Evolutionary conservation across 2,113 vertebrate species (phyloP).

Genomic region (Poecile atricapillus): DNA sequence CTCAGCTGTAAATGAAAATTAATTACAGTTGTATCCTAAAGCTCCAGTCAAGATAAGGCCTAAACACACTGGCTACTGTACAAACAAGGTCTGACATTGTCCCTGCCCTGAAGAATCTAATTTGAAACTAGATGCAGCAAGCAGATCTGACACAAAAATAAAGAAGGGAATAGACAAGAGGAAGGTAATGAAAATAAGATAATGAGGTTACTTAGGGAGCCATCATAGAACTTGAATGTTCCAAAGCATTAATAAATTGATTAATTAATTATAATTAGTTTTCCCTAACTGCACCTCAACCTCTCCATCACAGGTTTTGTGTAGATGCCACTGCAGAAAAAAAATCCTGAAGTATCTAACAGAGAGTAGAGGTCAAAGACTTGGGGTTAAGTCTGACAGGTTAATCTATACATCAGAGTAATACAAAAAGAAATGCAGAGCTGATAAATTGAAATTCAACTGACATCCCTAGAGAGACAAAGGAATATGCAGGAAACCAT

Average conservation of each 20-base stretch:
- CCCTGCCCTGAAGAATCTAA: not conserved
- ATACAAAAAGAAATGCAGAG: not conserved
- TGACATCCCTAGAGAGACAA: not conserved
- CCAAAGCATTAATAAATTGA: conserved; percentile 45
- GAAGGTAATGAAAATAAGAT: conserved; percentile 29
- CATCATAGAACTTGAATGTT: conserved; percentile 13
- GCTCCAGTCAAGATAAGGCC: not conserved
- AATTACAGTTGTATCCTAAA: conserved; percentile 36
- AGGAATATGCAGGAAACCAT: not conserved
- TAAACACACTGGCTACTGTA: not conserved
- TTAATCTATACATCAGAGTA: conserved; percentile 10
- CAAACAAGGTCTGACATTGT: conserved; percentile 17
- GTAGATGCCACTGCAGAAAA: not conserved
- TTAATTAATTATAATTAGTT: conserved; percentile 48
- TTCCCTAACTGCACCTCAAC: not conserved
- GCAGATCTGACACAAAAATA: not conserved
- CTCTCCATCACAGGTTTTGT: not conserved
- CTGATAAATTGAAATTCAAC: not conserved
- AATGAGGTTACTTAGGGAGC: conserved; percentile 44
- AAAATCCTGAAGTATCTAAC: not conserved
- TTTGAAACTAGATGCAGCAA: conserved; percentile 4
- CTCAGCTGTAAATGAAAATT: conserved; percentile 35
- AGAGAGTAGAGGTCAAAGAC: not conserved
- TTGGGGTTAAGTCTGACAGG: not conserved
- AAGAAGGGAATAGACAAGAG: conserved; percentile 8